Conservation (phyloP, 2,888 invertebrate genomes). For the Cistogaster globosa region DNA sequence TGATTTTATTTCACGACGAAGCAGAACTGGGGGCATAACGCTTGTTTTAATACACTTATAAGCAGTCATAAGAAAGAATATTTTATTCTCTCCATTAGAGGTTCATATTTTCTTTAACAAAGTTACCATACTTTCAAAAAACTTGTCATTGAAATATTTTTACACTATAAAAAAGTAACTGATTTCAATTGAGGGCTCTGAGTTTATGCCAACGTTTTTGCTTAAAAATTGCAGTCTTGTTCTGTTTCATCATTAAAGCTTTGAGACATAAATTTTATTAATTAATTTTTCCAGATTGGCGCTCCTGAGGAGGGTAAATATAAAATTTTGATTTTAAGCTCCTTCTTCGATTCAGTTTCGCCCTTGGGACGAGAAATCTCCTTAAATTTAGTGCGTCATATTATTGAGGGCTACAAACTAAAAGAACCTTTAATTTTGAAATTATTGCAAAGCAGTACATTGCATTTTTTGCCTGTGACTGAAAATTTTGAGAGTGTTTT, state of each 20-base stretch:
- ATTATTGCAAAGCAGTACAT: conserved; percentile 88
- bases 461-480: conserved; percentile 90
- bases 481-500: conserved; percentile 78
- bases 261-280: too few species aligned
- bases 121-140: too few species aligned
- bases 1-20: too few species aligned
- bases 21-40: too few species aligned
- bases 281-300: conserved; percentile 85
- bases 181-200: background rate
- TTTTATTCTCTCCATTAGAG: too few species aligned
- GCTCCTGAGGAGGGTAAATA: conserved; percentile 91
- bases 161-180: conserved; percentile 42
- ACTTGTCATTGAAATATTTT: too few species aligned
- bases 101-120: too few species aligned
- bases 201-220: background rate
- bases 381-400: conserved; percentile 91
- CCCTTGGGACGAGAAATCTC: conserved; percentile 93
- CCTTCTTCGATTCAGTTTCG: conserved; percentile 89
- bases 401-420: conserved; percentile 88
- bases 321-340: conserved; percentile 92
- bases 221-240: too few species aligned
- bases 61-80: too few species aligned
- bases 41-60: too few species aligned
- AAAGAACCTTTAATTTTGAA: conserved; percentile 87
- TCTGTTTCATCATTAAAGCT: too few species aligned